These are phyloP conservation scores for Hydrocynus forskahlii DNA, from an alignment of 2,797 vertebrate genomes.

Conservation along the genomic window DNA sequence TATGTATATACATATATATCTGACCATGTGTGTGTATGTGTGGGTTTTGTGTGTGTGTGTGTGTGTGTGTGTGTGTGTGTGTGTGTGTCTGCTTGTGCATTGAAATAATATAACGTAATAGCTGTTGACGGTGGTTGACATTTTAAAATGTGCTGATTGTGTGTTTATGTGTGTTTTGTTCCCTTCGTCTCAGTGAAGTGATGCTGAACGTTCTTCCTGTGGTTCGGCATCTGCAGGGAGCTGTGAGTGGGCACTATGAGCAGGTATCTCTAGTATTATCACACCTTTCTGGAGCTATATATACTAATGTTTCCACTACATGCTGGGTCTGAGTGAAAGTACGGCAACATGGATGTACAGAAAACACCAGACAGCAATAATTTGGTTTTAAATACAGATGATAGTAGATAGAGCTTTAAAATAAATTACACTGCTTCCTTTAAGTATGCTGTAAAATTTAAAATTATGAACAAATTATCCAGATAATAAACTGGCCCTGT, in stretches of 20 bases:
- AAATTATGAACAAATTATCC: not conserved
- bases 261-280: constrained; percentile 24
- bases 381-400: not conserved
- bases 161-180: constrained; percentile 8
- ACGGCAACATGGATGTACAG: not conserved
- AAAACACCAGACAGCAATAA: not conserved
- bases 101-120: constrained; percentile 1
- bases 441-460: not conserved
- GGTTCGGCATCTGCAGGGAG: constrained; percentile 17
- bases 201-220: not conserved
- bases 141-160: not conserved
- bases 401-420: constrained; percentile 1
- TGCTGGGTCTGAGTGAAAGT: not conserved
- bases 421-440: not conserved
- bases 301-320: not conserved
- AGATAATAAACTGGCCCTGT: not conserved
- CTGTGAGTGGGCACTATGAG: not conserved
- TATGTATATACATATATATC: too few relatives aligned
- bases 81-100: too few relatives aligned
- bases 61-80: too few relatives aligned
- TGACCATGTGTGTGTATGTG: too few relatives aligned
- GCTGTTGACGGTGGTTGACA: not conserved
- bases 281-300: constrained; percentile 1
- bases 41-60: too few relatives aligned
- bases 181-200: constrained; percentile 25